Conservation (phyloP, 1,140 invertebrate species). For the Geopemphigus sp. region DNA sequence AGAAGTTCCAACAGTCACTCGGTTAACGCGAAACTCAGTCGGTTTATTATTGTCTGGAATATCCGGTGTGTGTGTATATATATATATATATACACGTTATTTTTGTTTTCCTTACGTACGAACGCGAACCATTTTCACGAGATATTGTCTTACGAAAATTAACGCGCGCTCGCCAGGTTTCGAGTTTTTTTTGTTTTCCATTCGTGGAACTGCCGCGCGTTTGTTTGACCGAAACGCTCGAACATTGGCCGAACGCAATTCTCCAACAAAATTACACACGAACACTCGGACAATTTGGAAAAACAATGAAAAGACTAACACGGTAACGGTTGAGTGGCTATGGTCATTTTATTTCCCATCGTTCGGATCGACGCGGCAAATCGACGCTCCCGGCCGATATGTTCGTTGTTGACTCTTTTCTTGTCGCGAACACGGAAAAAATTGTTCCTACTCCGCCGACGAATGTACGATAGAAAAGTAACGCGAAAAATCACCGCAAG, state of each 20-base stretch:
- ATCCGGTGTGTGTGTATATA: not conserved
- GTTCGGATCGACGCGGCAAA: no score
- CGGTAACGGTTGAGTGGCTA: no score
- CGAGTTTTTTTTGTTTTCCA: not conserved
- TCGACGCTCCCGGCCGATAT: no score
- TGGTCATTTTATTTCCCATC: no score
- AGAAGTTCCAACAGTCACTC: not conserved
- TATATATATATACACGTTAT: not conserved
- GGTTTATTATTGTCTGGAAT: constrained; percentile 17
- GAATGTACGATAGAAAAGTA: not conserved
- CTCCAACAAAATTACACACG: not conserved
- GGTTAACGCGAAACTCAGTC: not conserved
- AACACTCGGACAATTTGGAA: no score
- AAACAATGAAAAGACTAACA: no score
- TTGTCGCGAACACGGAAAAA: no score
- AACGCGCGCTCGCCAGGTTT: no score
- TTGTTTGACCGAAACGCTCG: not conserved
- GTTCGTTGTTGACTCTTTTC: no score
- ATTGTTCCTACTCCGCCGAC: not conserved
- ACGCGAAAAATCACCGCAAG: no score
- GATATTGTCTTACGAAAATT: no score
- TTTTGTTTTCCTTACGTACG: not conserved
- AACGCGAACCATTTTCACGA: no score
- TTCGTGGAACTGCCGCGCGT: not conserved
- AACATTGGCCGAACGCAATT: not conserved